Base-by-base conservation (phyloP, 2,888 invertebrate species). In the Therioaphis trifolii region DNA sequence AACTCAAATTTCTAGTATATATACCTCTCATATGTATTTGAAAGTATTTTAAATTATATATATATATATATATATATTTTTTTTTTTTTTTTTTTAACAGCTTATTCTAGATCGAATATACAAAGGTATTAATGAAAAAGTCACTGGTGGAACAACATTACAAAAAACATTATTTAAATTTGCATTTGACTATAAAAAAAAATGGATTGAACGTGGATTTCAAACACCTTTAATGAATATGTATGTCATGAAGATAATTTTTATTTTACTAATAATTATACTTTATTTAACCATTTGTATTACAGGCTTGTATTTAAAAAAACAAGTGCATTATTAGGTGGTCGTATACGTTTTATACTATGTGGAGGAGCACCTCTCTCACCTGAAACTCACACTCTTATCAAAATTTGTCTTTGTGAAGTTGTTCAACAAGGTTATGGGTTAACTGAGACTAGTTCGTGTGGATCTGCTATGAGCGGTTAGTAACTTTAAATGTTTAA, bases 71-170 rank as follows among this genome's bases (percentile, higher is more conserved):
- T n/a, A n/a, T 18, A 14, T 43, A 18, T 75, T 58, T 66, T 24
- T 43, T 5, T 58, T 2, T 46, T 29, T 72, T 14, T 61, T 63
- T 77, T 82, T 79, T 88, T 88, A 3, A 90, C 7, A 97, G 96
- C 91, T 98, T 78, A 98, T 99, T 87, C 93, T 99, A 91, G 99
- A 99, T 90, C 93, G 99, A 87, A 96, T 99, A 88, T 97, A 97
- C 88, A 99, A 99, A 90, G 87, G 87, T n/a, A 96, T 99, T 85
- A 96, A 96, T 88, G 98, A 98, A 88, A 97, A 96, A 89, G 95
- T 99, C 78, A 92, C 93, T 76, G 94, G 94, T 87, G 94, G 95
- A 84, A 94, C 96, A 14, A 90, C 91, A 68, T 91, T 97, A 85
- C 93, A 93, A 84, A 93, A 93, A 88, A 94, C 95, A 1, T 90